phyloP scores from a whole-genome alignment of 1,140 invertebrate species.

The Drosophila yakuba region DNA sequence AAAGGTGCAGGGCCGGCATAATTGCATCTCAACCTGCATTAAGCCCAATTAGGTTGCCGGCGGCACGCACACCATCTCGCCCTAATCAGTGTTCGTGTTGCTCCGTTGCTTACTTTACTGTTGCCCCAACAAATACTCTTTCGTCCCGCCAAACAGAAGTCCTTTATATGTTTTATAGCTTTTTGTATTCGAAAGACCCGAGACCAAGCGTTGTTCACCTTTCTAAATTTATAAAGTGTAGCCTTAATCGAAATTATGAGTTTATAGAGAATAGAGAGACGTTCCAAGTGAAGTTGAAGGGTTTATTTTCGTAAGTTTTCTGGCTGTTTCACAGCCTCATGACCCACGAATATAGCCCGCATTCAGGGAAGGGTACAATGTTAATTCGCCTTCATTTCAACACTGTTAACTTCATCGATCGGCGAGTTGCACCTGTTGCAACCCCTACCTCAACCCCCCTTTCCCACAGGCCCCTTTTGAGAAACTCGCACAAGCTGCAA shows the following conservation, averaged over 20 bases:
- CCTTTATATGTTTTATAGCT: not conserved
- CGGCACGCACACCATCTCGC: constrained; percentile 32
- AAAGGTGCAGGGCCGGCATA: constrained; percentile 52
- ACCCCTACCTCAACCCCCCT: constrained; percentile 9
- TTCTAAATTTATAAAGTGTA: not conserved
- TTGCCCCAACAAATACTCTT: not conserved
- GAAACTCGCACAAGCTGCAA: constrained; percentile 61
- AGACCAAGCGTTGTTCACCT: no score
- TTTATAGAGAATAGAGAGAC: no score
- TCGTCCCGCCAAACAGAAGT: no score
- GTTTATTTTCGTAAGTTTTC: not conserved
- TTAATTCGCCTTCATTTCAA: constrained; percentile 41
- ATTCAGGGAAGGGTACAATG: not conserved
- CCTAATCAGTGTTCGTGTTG: constrained; percentile 37
- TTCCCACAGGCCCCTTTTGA: constrained; percentile 2
- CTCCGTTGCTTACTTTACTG: not conserved
- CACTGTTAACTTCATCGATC: constrained; percentile 30
- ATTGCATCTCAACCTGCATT: constrained; percentile 48
- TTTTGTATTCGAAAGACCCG: not conserved
- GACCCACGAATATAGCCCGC: not conserved
- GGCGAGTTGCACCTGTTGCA: constrained; percentile 46
- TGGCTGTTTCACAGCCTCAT: not conserved
- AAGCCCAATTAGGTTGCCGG: constrained; percentile 48
- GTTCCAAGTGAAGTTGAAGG: no score
- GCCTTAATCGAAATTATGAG: not conserved